These are phyloP conservation scores for Lysandra coridon DNA, from an alignment of 2,888 invertebrate species.

Conservation along the genomic window DNA sequence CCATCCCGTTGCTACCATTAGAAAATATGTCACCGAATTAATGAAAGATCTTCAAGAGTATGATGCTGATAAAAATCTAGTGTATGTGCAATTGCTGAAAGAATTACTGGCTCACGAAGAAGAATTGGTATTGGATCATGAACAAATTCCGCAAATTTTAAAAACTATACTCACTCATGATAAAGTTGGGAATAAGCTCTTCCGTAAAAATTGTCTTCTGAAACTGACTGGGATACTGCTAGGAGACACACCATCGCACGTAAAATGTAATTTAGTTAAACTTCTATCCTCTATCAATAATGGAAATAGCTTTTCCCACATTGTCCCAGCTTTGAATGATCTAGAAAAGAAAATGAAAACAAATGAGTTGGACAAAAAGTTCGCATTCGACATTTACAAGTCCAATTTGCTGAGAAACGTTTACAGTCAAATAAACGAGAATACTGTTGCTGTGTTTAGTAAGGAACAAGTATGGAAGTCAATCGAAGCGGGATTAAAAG, in stretches of 20 bases:
- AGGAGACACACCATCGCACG: constrained; percentile 64
- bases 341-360: constrained; percentile 54
- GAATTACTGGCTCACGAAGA: constrained; percentile 72
- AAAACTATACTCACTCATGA: constrained; percentile 82
- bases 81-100: constrained; percentile 69
- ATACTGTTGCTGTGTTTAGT: constrained; percentile 65
- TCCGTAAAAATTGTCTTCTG: constrained; percentile 61
- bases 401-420: constrained; percentile 78
- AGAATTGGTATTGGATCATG: constrained; percentile 84
- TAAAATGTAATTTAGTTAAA: constrained; percentile 72
- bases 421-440: constrained; percentile 77
- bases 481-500: constrained; percentile 76
- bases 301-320: constrained; percentile 61
- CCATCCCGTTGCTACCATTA: constrained; percentile 75
- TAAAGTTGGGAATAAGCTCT: constrained; percentile 65
- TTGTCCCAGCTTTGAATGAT: constrained; percentile 56
- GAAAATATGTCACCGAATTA: constrained; percentile 79
- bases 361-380: constrained; percentile 49
- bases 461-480: constrained; percentile 79
- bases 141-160: constrained; percentile 83
- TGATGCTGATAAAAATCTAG: constrained; percentile 55
- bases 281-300: constrained; percentile 71
- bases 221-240: constrained; percentile 63
- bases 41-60: constrained; percentile 61
- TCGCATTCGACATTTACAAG: constrained; percentile 71